Percentiles rank a stretch among this genome's conserved stretches.
Conservation (phyloP, 2,113 vertebrate genomes). For the Ochotona curzoniae region DNA sequence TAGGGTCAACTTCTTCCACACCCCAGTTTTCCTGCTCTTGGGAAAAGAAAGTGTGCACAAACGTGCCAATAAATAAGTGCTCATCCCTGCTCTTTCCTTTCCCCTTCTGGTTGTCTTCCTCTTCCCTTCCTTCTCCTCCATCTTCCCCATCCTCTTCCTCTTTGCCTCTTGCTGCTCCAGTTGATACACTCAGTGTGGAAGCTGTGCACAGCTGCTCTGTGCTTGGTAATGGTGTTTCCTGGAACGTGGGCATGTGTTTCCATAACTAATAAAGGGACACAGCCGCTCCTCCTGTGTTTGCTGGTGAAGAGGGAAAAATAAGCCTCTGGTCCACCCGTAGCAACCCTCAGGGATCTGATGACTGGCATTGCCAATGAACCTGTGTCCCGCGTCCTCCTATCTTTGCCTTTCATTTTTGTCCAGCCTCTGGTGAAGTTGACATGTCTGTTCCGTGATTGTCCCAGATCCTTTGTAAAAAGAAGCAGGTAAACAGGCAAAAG, state of each 20-base stretch:
- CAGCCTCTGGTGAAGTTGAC: neutral
- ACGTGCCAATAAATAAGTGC: neutral
- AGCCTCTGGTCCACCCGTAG: neutral
- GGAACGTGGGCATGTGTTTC: neutral
- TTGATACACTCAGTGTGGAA: neutral
- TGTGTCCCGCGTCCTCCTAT: neutral
- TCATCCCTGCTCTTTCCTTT: neutral
- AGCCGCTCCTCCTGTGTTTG: neutral
- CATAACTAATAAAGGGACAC: neutral
- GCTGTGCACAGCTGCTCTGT: neutral
- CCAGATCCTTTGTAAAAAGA: conserved; percentile 18
- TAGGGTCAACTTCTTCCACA: conserved; percentile 87
- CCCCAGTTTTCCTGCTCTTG: conserved; percentile 65
- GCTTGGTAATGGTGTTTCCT: neutral
- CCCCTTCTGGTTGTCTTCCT: too few relatives aligned
- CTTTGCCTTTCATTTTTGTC: conserved; percentile 37
- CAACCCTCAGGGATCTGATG: neutral
- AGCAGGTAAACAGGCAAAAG: neutral
- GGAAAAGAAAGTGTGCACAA: conserved; percentile 29
- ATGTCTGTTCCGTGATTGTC: neutral
- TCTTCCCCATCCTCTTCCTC: too few relatives aligned
- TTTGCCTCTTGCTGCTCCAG: too few relatives aligned
- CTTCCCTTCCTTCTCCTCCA: too few relatives aligned
- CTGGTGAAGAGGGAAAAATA: neutral
- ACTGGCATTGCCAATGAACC: neutral